phyloP scores from a whole-genome alignment of 2,113 vertebrate genomes.

The Verasper variegatus region DNA sequence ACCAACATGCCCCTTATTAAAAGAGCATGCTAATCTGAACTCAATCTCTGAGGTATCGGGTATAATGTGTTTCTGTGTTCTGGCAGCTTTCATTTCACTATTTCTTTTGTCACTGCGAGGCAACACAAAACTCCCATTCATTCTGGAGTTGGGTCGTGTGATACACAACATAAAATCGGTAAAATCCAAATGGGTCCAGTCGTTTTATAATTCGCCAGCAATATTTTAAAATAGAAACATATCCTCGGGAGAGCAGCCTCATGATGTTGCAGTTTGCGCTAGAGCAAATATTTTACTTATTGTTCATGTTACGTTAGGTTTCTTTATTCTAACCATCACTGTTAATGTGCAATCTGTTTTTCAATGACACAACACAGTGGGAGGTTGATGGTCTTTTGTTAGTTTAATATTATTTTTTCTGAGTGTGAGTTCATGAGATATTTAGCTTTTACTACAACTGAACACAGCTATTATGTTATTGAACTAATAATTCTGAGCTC shows the following conservation, averaged over 20 bases:
- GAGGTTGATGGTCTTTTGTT: background rate
- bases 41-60: constrained; percentile 13
- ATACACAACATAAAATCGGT: background rate
- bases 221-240: background rate
- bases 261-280: background rate
- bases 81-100: background rate
- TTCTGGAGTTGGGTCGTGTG: background rate
- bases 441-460: background rate
- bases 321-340: background rate
- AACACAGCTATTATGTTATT: background rate
- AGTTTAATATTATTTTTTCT: background rate
- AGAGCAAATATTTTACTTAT: background rate
- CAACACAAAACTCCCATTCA: constrained; percentile 1
- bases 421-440: background rate
- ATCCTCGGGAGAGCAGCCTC: background rate
- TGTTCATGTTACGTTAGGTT: background rate
- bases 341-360: background rate
- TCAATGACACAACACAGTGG: background rate
- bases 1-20: constrained; percentile 2
- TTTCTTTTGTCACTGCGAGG: background rate
- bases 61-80: constrained; percentile 3
- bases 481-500: too few relatives aligned
- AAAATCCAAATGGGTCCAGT: background rate
- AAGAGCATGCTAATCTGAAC: constrained; percentile 26
- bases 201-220: background rate